Evolutionary conservation across 2,797 vertebrate species (phyloP).

Genomic region (Emys orbicularis): DNA sequence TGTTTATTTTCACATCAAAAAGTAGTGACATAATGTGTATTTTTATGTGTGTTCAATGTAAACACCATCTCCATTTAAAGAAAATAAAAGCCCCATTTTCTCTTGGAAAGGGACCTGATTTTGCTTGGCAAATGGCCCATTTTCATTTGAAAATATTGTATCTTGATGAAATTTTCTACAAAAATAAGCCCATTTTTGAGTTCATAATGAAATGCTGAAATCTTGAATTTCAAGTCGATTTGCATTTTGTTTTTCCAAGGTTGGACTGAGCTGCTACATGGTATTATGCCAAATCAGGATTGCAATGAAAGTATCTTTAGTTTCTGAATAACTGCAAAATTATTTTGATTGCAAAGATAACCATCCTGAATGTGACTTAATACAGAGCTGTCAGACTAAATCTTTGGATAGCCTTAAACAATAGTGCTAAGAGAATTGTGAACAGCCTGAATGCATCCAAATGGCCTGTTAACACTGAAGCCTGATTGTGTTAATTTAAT

Average conservation of each 20-base stretch:
- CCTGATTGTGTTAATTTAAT: neutral
- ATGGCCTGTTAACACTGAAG: neutral
- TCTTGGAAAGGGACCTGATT: constrained; percentile 17
- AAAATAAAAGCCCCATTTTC: neutral
- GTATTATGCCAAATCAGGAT: constrained; percentile 39
- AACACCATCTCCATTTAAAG: neutral
- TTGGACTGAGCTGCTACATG: neutral
- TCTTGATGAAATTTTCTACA: neutral
- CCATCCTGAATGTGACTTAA: constrained; percentile 39
- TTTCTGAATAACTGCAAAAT: constrained; percentile 52
- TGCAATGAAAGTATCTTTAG: constrained; percentile 36
- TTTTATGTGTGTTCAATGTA: neutral
- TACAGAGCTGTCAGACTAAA: constrained; percentile 5
- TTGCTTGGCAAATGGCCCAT: neutral
- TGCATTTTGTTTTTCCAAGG: constrained; percentile 39
- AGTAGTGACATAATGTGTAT: neutral
- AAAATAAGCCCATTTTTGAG: neutral
- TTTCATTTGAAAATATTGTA: constrained; percentile 40
- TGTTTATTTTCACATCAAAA: neutral
- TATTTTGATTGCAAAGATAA: constrained; percentile 50
- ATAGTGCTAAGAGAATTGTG: neutral
- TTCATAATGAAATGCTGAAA: constrained; percentile 26
- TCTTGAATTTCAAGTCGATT: constrained; percentile 22
- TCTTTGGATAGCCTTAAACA: neutral
- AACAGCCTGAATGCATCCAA: neutral